phyloP scores from a whole-genome alignment of 2,797 vertebrate species.

The Scyliorhinus canicula region DNA sequence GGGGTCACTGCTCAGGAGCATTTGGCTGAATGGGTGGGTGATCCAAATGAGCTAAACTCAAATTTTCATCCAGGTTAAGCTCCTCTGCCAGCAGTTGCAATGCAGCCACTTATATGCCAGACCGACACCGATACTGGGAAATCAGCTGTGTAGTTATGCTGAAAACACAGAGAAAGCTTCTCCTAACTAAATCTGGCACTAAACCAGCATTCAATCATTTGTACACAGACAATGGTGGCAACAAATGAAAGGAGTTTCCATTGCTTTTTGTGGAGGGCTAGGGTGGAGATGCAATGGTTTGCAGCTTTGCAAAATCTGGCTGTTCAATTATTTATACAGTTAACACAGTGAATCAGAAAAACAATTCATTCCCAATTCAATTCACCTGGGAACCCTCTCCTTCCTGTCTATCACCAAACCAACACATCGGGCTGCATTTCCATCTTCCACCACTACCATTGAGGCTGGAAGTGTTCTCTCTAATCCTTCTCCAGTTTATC shows the following conservation, averaged over 20 bases:
- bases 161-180: neutral
- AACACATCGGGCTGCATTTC: neutral
- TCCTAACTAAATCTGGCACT: neutral
- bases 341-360: neutral
- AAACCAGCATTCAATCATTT: neutral
- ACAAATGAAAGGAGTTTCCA: neutral
- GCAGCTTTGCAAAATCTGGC: neutral
- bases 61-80: neutral
- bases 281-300: neutral
- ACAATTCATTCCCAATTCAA: neutral
- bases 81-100: neutral
- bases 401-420: neutral
- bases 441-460: neutral
- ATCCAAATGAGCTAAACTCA: neutral
- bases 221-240: neutral
- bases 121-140: neutral
- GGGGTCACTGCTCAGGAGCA: neutral
- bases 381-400: neutral
- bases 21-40: neutral
- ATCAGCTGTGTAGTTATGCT: neutral
- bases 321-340: neutral
- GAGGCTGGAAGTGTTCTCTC: neutral
- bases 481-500: neutral
- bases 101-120: neutral
- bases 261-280: neutral